A percentile compares a stretch with the other conserved stretches of the same genome.
phyloP scores from a whole-genome alignment of 2,888 invertebrate species.

The Apodemia mormo region DNA sequence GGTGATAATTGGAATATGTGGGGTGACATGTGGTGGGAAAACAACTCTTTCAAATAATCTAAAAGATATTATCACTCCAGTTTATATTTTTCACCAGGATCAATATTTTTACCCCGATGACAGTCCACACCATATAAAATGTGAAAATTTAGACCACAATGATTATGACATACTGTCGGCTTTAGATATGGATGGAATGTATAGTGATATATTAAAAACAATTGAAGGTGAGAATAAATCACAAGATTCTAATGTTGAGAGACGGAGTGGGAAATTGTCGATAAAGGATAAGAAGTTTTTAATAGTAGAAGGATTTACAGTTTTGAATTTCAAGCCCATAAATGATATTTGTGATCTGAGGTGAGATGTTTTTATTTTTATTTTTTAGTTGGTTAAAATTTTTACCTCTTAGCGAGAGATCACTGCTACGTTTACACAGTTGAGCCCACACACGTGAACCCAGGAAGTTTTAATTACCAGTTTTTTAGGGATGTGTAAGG shows the following conservation, averaged over 20 bases:
- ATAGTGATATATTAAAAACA: slow-evolving; percentile 77
- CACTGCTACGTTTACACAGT: too few species aligned
- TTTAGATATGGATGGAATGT: slow-evolving; percentile 88
- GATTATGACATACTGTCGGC: slow-evolving; percentile 89
- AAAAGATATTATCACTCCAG: slow-evolving; percentile 63
- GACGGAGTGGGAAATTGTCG: slow-evolving; percentile 32
- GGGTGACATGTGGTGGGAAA: slow-evolving; percentile 93
- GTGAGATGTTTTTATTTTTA: slow-evolving; percentile 44
- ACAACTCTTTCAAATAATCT: slow-evolving; percentile 85
- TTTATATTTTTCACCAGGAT: slow-evolving; percentile 86
- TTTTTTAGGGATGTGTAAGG: too few species aligned
- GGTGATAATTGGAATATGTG: slow-evolving; percentile 85
- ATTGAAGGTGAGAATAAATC: slow-evolving; percentile 47
- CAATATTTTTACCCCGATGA: slow-evolving; percentile 86
- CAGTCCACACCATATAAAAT: slow-evolving; percentile 84
- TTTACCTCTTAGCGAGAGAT: too few species aligned
- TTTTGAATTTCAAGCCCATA: slow-evolving; percentile 86
- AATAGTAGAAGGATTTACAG: slow-evolving; percentile 89
- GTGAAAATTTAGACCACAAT: slow-evolving; percentile 85
- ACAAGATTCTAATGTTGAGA: slow-evolving; percentile 33
- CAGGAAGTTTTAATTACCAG: too few species aligned
- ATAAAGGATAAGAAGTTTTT: slow-evolving; percentile 73
- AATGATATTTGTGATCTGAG: slow-evolving; percentile 84
- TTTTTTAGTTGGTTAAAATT: neutral
- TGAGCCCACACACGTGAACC: too few species aligned